A percentile compares a stretch with the other conserved stretches of the same genome.
These are phyloP conservation scores for Gasteruption jaculator DNA, from an alignment of 2,888 invertebrate species.

Conservation along the genomic window DNA sequence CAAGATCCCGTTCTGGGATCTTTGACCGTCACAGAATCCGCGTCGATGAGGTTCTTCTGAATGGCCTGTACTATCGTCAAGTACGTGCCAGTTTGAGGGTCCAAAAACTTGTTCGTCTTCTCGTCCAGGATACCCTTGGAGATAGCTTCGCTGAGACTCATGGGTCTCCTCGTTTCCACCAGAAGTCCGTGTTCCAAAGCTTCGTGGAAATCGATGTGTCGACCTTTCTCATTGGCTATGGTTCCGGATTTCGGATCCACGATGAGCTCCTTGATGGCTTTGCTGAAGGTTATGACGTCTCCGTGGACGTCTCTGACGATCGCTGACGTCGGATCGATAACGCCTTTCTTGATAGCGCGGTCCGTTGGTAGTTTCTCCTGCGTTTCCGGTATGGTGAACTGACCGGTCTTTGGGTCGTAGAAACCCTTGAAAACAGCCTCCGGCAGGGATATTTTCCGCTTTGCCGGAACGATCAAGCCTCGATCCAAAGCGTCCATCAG, in stretches of 20 bases:
- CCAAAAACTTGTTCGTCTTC: conserved; percentile 74
- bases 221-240: conserved; percentile 60
- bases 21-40: conserved; percentile 77
- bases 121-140: conserved; percentile 77
- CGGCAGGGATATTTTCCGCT: conserved; percentile 77
- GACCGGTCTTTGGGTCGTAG: conserved; percentile 80
- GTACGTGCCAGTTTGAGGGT: conserved; percentile 74
- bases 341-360: conserved; percentile 78
- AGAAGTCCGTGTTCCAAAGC: conserved; percentile 80
- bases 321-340: conserved; percentile 82
- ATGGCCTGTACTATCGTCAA: conserved; percentile 81
- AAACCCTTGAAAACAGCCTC: conserved; percentile 91
- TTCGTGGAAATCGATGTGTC: conserved; percentile 71
- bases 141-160: conserved; percentile 77
- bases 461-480: conserved; percentile 76
- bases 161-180: conserved; percentile 75
- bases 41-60: conserved; percentile 74
- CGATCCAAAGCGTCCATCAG: conserved; percentile 80
- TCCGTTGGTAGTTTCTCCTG: conserved; percentile 76
- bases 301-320: conserved; percentile 69
- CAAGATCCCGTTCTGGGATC: conserved; percentile 73
- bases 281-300: conserved; percentile 75
- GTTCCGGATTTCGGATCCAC: conserved; percentile 73
- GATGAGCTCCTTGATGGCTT: conserved; percentile 73
- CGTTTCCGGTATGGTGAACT: conserved; percentile 75